These are phyloP conservation scores for Anoura caudifer DNA, from an alignment of 2,113 vertebrate genomes.

Conservation along the genomic window DNA sequence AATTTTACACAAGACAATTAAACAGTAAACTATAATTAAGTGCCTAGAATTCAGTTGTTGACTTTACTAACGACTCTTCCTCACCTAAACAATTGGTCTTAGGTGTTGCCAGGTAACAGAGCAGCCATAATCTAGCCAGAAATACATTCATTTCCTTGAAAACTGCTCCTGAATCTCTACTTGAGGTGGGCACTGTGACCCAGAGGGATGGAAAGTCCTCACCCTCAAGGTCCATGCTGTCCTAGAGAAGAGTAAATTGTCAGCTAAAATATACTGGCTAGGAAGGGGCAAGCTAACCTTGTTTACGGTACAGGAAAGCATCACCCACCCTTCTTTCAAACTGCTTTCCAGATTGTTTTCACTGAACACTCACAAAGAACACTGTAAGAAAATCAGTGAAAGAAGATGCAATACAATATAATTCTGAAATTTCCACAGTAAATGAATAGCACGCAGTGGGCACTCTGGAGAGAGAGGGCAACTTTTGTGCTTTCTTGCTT, in stretches of 20 bases:
- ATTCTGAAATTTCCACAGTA: not conserved
- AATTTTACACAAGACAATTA: slow-evolving; percentile 1
- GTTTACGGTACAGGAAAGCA: not conserved
- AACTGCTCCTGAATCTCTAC: not conserved
- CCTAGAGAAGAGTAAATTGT: not conserved
- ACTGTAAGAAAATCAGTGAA: not conserved
- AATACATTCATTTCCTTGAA: not conserved
- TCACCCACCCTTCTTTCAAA: not conserved
- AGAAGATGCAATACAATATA: not conserved
- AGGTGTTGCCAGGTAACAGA: not conserved
- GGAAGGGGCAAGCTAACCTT: not conserved
- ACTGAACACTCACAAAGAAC: not conserved
- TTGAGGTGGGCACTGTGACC: not conserved
- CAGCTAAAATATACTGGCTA: not conserved
- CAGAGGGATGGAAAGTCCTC: not conserved
- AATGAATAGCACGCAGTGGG: not conserved
- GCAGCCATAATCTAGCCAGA: not conserved
- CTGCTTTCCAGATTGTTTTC: slow-evolving; percentile 5
- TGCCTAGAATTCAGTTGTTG: not conserved
- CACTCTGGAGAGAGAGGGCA: not conserved
- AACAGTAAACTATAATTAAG: not conserved
- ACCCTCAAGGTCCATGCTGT: not conserved
- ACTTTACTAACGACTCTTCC: not conserved
- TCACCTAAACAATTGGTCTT: not conserved
- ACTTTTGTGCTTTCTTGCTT: not conserved